Evolutionary conservation across 2,888 invertebrate genomes (phyloP).

Genomic region (Epistrophella euchroma): DNA sequence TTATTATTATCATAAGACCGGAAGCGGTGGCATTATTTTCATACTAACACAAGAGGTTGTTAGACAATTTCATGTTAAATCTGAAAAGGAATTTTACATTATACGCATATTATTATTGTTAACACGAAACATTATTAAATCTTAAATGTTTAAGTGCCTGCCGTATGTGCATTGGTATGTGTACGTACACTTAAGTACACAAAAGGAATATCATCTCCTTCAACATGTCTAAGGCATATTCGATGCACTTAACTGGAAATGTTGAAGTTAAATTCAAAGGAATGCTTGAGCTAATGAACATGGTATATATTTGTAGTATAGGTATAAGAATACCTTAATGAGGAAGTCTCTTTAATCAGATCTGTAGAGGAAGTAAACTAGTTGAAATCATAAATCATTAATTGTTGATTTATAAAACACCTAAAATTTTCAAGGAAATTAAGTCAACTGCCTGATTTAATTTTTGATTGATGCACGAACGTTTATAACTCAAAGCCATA

Average conservation of each 20-base stretch:
- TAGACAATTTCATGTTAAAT: slow-evolving; percentile 3
- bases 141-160: background rate
- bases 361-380: background rate
- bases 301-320: no score
- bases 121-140: slow-evolving; percentile 7
- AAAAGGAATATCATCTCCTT: background rate
- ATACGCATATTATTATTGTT: background rate
- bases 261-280: background rate
- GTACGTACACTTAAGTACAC: background rate
- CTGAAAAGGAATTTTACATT: slow-evolving; percentile 24
- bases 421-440: background rate
- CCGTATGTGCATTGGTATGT: background rate
- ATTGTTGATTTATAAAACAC: background rate
- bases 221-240: background rate
- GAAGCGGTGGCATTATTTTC: slow-evolving; percentile 16
- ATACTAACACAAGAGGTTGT: background rate
- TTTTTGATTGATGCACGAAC: background rate
- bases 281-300: background rate
- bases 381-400: background rate
- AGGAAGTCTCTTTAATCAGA: slow-evolving; percentile 9
- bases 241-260: slow-evolving; percentile 19
- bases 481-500: no score
- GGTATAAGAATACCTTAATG: background rate
- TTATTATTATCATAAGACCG: slow-evolving; percentile 24
- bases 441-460: background rate